phyloP scores from a whole-genome alignment of 2,797 vertebrate species.

The Spatula clypeata region DNA sequence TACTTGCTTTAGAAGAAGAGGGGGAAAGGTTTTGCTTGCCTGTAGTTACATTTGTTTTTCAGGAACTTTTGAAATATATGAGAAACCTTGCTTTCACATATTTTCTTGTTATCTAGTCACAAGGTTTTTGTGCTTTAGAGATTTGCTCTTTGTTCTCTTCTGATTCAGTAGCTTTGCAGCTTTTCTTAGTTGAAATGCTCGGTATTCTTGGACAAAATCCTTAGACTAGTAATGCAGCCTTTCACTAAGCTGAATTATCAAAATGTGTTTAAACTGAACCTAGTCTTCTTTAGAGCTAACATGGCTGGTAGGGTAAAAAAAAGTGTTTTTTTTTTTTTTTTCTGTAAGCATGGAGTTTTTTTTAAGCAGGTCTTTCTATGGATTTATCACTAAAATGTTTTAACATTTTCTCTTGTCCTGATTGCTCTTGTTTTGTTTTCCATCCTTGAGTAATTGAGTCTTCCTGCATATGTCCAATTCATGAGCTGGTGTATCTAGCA shows the following conservation, averaged over 20 bases:
- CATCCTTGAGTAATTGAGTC: background rate
- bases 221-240: background rate
- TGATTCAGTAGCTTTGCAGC: background rate
- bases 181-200: background rate
- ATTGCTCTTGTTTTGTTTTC: background rate
- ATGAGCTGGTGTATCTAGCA: background rate
- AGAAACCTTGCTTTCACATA: background rate
- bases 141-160: background rate
- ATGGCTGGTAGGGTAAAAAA: background rate
- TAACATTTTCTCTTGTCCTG: background rate
- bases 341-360: background rate
- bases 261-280: background rate
- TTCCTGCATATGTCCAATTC: background rate
- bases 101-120: background rate
- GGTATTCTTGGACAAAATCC: background rate
- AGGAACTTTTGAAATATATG: background rate
- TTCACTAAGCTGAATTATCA: background rate
- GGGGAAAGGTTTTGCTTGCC: background rate
- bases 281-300: background rate
- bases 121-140: background rate
- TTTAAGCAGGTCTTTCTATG: background rate
- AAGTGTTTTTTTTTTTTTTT: background rate
- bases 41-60: background rate
- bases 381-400: background rate
- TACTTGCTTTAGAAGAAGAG: background rate